Conservation (phyloP, 2,888 invertebrate genomes). For the Brenthis ino region DNA sequence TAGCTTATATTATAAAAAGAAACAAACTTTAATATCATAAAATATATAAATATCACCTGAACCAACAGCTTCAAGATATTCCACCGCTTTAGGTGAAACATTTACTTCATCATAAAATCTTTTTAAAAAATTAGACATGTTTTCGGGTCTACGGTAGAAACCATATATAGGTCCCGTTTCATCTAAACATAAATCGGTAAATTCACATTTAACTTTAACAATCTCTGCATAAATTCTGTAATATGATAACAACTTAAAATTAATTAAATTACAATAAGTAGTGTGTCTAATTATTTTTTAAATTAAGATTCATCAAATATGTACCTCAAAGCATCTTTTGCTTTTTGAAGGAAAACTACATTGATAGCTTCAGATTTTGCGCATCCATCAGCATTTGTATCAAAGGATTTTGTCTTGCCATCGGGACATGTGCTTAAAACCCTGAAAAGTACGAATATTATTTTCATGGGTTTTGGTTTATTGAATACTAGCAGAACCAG, state of each 20-base stretch:
- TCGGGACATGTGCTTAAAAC: constrained; percentile 83
- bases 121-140: constrained; percentile 47
- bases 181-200: constrained; percentile 33
- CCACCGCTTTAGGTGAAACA: constrained; percentile 82
- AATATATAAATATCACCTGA: constrained; percentile 72
- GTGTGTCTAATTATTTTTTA: neutral
- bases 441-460: constrained; percentile 43
- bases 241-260: neutral
- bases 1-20: neutral
- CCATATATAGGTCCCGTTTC: constrained; percentile 44
- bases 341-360: constrained; percentile 86
- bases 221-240: constrained; percentile 63
- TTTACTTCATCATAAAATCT: constrained; percentile 80
- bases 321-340: constrained; percentile 79
- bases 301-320: neutral
- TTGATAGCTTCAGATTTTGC: constrained; percentile 88
- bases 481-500: neutral
- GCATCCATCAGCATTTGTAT: constrained; percentile 89
- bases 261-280: neutral
- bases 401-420: constrained; percentile 94
- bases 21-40: neutral
- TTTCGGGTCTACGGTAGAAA: constrained; percentile 44
- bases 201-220: constrained; percentile 48
- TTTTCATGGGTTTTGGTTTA: neutral
- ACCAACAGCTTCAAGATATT: constrained; percentile 93